These are phyloP conservation scores for Taeniopygia guttata DNA, from an alignment of 2,797 vertebrate species.

Conservation along the genomic window DNA sequence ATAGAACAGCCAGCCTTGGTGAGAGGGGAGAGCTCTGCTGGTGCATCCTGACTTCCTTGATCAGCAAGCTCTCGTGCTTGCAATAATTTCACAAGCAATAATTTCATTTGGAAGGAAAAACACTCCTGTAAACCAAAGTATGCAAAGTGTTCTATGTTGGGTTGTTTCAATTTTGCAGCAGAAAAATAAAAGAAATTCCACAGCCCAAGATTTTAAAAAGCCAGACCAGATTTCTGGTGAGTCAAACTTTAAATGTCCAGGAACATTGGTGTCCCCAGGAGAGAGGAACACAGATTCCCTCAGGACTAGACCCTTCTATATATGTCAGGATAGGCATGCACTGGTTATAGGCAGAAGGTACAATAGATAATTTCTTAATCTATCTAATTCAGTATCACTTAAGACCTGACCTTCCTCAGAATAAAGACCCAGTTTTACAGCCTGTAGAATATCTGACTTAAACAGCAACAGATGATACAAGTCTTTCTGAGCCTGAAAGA, in stretches of 20 bases:
- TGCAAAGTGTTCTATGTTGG: neutral
- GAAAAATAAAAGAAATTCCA: neutral
- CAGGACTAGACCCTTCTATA: neutral
- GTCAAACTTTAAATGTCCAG: neutral
- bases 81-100: neutral
- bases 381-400: neutral
- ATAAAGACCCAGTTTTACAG: neutral
- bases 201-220: neutral
- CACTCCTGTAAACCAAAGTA: neutral
- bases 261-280: rapidly evolving
- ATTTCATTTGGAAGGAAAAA: neutral
- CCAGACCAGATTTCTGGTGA: neutral
- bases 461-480: neutral
- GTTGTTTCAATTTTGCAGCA: neutral
- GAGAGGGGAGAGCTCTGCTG: neutral
- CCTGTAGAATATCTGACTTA: neutral
- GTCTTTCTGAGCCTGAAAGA: neutral
- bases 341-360: neutral
- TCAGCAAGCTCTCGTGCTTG: neutral
- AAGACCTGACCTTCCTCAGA: neutral
- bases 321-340: neutral
- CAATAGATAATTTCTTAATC: neutral
- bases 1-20: neutral
- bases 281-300: neutral
- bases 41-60: neutral